Evolutionary conservation across 2,888 invertebrate genomes (phyloP).

Genomic region (Acanthopleura granulata): DNA sequence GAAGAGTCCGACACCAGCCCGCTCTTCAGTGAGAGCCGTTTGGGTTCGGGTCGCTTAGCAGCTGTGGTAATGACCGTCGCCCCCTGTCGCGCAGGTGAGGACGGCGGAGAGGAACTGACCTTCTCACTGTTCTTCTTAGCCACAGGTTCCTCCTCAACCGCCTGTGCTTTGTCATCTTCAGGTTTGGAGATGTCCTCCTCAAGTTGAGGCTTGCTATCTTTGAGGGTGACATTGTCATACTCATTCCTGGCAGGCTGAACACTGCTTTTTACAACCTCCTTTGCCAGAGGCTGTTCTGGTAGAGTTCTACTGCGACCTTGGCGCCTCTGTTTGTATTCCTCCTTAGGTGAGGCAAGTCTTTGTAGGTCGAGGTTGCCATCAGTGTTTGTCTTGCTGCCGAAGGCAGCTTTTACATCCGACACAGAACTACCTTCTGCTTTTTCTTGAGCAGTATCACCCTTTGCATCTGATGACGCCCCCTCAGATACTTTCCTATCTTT

Average conservation of each 20-base stretch:
- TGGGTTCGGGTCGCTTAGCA: conserved; percentile 15
- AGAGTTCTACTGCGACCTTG: conserved; percentile 55
- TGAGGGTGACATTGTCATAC: conserved; percentile 36
- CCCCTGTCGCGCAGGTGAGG: background rate
- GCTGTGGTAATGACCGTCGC: conserved; percentile 10
- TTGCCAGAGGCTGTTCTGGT: conserved; percentile 46
- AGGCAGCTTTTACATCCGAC: too few relatives aligned
- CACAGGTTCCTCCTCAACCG: background rate
- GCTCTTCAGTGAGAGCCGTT: conserved; percentile 12
- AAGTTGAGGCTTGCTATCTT: conserved; percentile 21
- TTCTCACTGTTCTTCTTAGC: background rate
- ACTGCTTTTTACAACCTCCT: conserved; percentile 12
- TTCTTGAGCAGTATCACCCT: too few relatives aligned
- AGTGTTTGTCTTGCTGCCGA: too few relatives aligned
- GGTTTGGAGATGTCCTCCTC: background rate
- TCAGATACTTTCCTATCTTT: too few relatives aligned
- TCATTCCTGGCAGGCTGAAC: conserved; percentile 21
- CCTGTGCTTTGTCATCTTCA: background rate
- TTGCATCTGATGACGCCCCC: too few relatives aligned
- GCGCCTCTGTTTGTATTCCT: conserved; percentile 51
- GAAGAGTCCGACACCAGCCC: conserved; percentile 12
- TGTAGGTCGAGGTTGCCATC: background rate
- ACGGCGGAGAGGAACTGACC: background rate
- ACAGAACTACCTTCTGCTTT: too few relatives aligned
- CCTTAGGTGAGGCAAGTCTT: conserved; percentile 47